Evolutionary conservation across 2,797 vertebrate species (phyloP).

Genomic region (Lagorchestes hirsutus): DNA sequence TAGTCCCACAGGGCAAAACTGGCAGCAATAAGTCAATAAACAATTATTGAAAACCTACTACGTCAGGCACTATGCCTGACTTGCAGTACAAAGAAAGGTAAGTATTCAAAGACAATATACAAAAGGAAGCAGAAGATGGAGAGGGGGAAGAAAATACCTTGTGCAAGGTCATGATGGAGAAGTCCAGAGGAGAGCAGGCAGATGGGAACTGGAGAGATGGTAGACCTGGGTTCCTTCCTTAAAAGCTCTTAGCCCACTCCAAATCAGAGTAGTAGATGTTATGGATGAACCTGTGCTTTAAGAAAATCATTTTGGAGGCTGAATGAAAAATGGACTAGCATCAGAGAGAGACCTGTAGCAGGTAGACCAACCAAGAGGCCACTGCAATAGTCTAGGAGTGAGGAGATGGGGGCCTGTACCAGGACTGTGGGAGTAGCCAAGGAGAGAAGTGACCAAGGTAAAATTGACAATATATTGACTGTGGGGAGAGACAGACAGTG

Average conservation of each 20-base stretch:
- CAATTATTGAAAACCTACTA: neutral
- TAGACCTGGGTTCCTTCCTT: neutral
- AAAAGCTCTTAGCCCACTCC: neutral
- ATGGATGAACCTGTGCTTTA: neutral
- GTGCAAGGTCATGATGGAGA: neutral
- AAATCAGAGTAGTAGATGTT: neutral
- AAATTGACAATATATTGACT: neutral
- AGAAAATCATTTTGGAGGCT: neutral
- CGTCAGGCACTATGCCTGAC: too few species aligned
- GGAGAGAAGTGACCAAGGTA: neutral
- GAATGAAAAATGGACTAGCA: neutral
- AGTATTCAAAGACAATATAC: neutral
- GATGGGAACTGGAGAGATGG: neutral
- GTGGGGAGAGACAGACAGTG: neutral
- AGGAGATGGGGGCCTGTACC: neutral
- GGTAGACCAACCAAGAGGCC: neutral
- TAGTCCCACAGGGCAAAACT: neutral
- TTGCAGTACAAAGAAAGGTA: neutral
- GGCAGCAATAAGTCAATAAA: neutral
- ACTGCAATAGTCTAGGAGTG: neutral
- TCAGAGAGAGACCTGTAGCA: neutral
- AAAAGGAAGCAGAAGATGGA: neutral
- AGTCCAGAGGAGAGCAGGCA: neutral
- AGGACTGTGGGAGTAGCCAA: neutral
- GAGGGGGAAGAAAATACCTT: neutral